Base-by-base conservation (phyloP, 2,888 invertebrate genomes). In the Sabellastarte sp. region DNA sequence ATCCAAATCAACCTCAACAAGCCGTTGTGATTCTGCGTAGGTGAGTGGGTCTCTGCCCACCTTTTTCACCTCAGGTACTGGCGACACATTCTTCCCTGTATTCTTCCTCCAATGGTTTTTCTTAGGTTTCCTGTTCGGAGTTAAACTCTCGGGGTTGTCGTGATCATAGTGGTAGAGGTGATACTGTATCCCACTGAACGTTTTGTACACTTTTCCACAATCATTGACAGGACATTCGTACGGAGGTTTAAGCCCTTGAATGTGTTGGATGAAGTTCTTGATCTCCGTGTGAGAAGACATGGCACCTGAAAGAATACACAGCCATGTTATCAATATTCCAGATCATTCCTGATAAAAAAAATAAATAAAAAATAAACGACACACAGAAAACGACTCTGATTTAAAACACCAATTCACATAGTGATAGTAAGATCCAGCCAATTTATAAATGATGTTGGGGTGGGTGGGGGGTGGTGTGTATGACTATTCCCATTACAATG, bases 131-230 rank as follows among this genome's bases (percentile, higher is more conserved):
- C 51, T 60, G 31, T 32, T 52, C 4, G 60, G 52, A 20, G 62
- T 57, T 26, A 24, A 28, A 50, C 50, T 32, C 56, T 80, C 79
- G 57, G 80, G 77, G 69, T 90, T 90, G 76, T 91, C 90, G 81
- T 93, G 93, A 82, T 93, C 92, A 83, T 89, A 92, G 81, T 92
- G 91, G 70, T 90, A 90, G 74, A 93, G 85, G 81, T 94, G 93
- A 81, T 92, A 92, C 79, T 93, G 92, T 73, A 94, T 87, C 1
- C 93, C 93, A 76, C 90, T 90, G 69, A 92, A 89, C 68, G 92
- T 92, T 85, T 93, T 93, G 84, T 93, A 94, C 29, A 90, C 89
- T 81, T 91, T 90, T 72, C 90, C 91, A 85, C 94, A 94, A 77
- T 91, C 90, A 74, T 90, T 89, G 60, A 93, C 87, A 5, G 94